phyloP scores from a whole-genome alignment of 2,797 vertebrate species.

The Potorous gilbertii region DNA sequence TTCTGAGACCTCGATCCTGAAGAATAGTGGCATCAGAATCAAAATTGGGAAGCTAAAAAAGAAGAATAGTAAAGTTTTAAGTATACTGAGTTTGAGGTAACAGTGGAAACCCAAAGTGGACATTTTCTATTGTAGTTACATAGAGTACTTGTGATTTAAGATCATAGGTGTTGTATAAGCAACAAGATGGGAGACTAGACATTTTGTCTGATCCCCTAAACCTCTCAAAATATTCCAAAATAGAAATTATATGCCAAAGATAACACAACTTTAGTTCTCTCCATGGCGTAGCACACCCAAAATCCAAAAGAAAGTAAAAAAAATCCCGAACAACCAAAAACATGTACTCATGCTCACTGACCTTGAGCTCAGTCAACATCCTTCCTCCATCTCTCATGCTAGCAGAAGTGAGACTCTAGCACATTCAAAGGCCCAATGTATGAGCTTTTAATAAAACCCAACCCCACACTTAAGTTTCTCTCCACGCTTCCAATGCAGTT shows the following conservation, averaged over 20 bases:
- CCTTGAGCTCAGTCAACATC: not conserved
- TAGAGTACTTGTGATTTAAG: not conserved
- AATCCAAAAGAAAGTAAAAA: not conserved
- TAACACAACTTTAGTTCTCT: not conserved
- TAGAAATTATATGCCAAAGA: not conserved
- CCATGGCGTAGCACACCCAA: not conserved
- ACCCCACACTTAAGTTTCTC: fast-evolving
- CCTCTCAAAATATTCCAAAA: not conserved
- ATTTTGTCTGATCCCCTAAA: not conserved
- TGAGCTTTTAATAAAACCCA: not conserved
- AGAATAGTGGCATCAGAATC: not conserved
- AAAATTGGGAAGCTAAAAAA: not conserved
- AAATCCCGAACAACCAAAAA: too few species aligned
- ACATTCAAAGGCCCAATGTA: not conserved
- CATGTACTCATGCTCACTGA: not conserved
- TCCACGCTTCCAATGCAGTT: not conserved
- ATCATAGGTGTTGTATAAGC: not conserved
- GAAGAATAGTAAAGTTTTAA: too few species aligned
- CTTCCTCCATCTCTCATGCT: not conserved
- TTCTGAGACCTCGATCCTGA: not conserved
- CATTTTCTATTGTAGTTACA: not conserved
- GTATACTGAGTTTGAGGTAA: too few species aligned
- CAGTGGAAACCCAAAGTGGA: not conserved
- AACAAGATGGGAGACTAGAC: not conserved
- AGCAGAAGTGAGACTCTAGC: not conserved